A percentile compares a stretch with the other conserved stretches of the same genome.
These are phyloP conservation scores for Tolypeutes matacus DNA, from an alignment of 2,797 vertebrate species.

Conservation along the genomic window DNA sequence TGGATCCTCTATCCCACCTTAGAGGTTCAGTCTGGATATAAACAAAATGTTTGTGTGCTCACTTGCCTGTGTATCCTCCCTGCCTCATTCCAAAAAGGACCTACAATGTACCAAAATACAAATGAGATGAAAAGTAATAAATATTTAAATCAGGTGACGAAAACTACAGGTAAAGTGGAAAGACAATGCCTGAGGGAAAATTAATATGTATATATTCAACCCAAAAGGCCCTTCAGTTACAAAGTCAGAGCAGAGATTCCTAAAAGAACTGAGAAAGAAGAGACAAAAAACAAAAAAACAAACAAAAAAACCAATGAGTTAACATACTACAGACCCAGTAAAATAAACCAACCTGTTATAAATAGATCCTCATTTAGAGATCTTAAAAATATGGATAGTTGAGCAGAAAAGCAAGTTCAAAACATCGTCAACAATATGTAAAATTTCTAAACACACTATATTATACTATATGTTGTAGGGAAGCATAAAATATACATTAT, in stretches of 20 bases:
- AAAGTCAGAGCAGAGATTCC: background rate
- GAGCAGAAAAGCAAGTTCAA: background rate
- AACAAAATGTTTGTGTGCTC: background rate
- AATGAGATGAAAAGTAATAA: background rate
- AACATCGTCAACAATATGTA: background rate
- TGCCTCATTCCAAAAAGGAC: background rate
- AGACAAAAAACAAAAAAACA: no score
- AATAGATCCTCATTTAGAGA: accelerated
- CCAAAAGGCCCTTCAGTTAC: background rate
- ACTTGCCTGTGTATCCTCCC: background rate
- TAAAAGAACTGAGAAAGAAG: background rate
- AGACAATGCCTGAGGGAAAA: background rate
- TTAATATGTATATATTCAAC: background rate
- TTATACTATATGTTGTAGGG: background rate
- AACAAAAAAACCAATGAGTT: no score
- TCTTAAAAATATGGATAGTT: background rate
- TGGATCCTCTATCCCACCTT: background rate
- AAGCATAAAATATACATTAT: background rate
- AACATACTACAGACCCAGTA: background rate
- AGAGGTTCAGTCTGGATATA: background rate
- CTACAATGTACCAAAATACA: background rate
- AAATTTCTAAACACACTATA: background rate
- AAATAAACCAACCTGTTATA: background rate
- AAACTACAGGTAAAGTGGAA: background rate
- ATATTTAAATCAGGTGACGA: background rate